Percentiles rank a stretch among this genome's conserved stretches.
These are phyloP conservation scores for Gymnobelideus leadbeateri DNA, from an alignment of 2,113 vertebrate genomes.

Conservation along the genomic window DNA sequence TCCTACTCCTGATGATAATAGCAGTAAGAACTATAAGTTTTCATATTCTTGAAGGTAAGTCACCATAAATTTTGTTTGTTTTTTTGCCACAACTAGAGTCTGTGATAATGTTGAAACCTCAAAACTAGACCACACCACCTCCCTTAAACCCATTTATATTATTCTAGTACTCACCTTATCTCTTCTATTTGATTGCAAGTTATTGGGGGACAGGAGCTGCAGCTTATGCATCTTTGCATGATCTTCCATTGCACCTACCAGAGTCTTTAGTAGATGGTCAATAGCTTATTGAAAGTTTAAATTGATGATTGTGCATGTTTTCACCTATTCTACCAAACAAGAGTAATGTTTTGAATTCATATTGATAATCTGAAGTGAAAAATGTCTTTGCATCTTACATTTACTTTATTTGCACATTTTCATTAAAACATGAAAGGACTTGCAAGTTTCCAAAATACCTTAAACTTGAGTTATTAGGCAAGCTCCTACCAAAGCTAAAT, in stretches of 20 bases:
- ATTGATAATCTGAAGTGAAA: not conserved
- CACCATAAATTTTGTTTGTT: not conserved
- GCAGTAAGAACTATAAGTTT: not conserved
- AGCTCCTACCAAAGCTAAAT: not conserved
- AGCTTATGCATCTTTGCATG: not conserved
- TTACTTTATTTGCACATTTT: not conserved
- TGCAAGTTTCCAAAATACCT: slow-evolving; percentile 25
- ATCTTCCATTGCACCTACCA: not conserved
- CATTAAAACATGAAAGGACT: not conserved
- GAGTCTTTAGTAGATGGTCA: not conserved
- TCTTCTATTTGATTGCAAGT: not conserved
- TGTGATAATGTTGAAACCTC: not conserved
- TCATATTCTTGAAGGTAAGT: not conserved
- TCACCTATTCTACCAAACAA: not conserved
- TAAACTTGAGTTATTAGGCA: not conserved
- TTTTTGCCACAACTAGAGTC: not conserved
- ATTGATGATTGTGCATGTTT: not conserved
- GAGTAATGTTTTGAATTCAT: not conserved
- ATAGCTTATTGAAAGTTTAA: too few species aligned
- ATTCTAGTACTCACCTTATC: not conserved
- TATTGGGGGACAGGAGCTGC: not conserved
- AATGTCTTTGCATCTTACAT: not conserved
- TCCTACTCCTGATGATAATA: not conserved
- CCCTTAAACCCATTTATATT: not conserved
- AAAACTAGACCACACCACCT: not conserved